phyloP scores from a whole-genome alignment of 2,888 invertebrate species.

The Philereme vetulata region DNA sequence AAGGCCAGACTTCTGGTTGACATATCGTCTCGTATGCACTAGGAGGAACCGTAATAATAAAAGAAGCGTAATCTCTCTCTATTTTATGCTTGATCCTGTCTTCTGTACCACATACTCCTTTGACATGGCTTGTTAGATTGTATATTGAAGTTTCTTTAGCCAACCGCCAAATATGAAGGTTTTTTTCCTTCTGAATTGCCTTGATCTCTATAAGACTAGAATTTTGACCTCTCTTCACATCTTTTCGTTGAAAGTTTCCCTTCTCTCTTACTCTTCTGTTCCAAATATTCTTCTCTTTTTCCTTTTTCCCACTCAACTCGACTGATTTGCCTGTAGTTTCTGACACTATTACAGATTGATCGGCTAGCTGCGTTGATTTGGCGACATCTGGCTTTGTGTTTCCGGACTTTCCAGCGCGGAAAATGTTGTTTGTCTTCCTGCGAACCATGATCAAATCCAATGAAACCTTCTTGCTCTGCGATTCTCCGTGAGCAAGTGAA shows the following conservation, averaged over 20 bases:
- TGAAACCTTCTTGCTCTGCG: too few relatives aligned
- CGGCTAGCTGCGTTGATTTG: too few relatives aligned
- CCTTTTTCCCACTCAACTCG: not conserved
- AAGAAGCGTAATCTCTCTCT: not conserved
- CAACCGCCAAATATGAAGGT: conserved; percentile 1
- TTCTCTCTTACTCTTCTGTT: not conserved
- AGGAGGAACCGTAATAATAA: conserved; percentile 10
- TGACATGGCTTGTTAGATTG: not conserved
- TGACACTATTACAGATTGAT: too few relatives aligned
- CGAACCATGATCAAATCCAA: too few relatives aligned
- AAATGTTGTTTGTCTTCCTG: too few relatives aligned
- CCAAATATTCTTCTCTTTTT: not conserved
- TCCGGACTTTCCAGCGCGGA: too few relatives aligned
- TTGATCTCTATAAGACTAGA: not conserved
- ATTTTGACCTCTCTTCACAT: not conserved
- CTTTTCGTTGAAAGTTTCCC: not conserved
- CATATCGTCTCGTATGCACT: conserved; percentile 6
- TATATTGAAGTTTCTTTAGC: not conserved
- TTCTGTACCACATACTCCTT: not conserved
- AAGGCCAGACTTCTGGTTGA: conserved; percentile 27
- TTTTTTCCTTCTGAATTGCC: not conserved
- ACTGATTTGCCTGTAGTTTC: too few relatives aligned
- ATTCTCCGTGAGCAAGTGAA: too few relatives aligned
- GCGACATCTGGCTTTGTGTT: too few relatives aligned
- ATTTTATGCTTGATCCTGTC: not conserved